These are phyloP conservation scores for Sialis fuliginosa DNA, from an alignment of 2,888 invertebrate species.

Conservation along the genomic window DNA sequence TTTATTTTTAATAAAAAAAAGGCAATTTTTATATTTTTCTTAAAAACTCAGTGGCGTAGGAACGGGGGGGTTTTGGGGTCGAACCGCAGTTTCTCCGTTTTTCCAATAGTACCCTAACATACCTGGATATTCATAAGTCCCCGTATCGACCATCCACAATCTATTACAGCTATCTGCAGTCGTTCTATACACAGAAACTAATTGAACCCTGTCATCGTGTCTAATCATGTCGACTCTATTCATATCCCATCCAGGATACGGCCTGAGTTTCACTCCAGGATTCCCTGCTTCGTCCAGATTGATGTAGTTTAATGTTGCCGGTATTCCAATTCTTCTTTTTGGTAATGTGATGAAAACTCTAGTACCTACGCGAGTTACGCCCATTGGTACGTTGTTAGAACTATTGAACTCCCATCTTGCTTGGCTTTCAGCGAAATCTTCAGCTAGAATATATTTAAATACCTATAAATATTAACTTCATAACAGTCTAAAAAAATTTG, in stretches of 20 bases:
- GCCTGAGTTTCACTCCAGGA: conserved; percentile 28
- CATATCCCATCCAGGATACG: conserved; percentile 35
- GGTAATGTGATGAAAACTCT: conserved; percentile 57
- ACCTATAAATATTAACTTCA: too few relatives aligned
- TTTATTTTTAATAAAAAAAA: too few relatives aligned
- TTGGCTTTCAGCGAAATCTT: neutral
- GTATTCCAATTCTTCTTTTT: conserved; percentile 39
- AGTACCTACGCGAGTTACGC: conserved; percentile 41
- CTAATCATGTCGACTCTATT: conserved; percentile 33
- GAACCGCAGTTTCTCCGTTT: too few relatives aligned
- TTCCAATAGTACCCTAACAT: too few relatives aligned
- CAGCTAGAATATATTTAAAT: neutral
- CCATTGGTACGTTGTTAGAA: conserved; percentile 48
- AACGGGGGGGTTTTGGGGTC: too few relatives aligned
- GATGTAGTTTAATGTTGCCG: conserved; percentile 29
- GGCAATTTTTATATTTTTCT: too few relatives aligned
- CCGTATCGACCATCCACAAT: conserved; percentile 67
- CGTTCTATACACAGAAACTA: conserved; percentile 55
- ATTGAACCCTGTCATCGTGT: conserved; percentile 12
- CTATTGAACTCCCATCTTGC: neutral
- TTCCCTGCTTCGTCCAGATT: conserved; percentile 16
- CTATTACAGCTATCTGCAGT: conserved; percentile 51
- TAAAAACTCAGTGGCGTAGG: too few relatives aligned
- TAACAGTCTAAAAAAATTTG: too few relatives aligned
- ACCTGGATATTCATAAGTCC: conserved; percentile 49